Evolutionary conservation across 2,113 vertebrate genomes (phyloP), one percentile per base, ranked within the genome.

Genomic region (Silurus glanis): DNA sequence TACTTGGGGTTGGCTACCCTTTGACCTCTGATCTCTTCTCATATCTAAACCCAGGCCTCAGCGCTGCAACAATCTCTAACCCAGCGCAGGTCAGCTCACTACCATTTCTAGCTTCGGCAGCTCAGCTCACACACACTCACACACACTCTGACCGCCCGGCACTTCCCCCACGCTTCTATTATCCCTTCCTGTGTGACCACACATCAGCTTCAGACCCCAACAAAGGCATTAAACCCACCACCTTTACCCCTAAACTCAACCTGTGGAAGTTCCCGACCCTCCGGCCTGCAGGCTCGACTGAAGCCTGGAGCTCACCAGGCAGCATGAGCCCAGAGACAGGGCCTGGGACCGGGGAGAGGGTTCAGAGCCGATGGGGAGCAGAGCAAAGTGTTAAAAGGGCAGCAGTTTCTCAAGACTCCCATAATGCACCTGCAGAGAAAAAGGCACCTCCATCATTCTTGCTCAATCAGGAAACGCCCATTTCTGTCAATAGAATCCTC

Each of bases 151-250:
- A 97, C 71, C 93, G 94, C 72, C 88, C 96, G 0, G 84, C 96
- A 47, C 95, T 96, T 25, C 93, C 95, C 0, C 95, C 97, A 0
- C 95, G 94, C 25, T 96, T 99, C 64, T 99, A 97, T 93, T 99
- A 97, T 90, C 98, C 98, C 0, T 94, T 99, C 90, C 92, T 99
- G 59, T 96, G 97, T 0, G 98, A 99, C 84, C 97, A 97, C 67
- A 88, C 93, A 4, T 90, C 92, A n/a, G 12, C 93, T n/a, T 61
- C 83, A 6, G 88, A 90, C 45, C 59, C 84, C 0, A 72, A 81
- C 87, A 97, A 97, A 93, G 91, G 0, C 2, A 89, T 85, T 91
- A 96, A 94, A 83, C 90, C 87, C 4, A 84, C 93, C 5, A 83
- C 94, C 8, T 94, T 95, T 87, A 91, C 93, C 59, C 89, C 94